Evolutionary conservation across 1,140 invertebrate species (phyloP).

Genomic region (Macrostomum lignano): DNA sequence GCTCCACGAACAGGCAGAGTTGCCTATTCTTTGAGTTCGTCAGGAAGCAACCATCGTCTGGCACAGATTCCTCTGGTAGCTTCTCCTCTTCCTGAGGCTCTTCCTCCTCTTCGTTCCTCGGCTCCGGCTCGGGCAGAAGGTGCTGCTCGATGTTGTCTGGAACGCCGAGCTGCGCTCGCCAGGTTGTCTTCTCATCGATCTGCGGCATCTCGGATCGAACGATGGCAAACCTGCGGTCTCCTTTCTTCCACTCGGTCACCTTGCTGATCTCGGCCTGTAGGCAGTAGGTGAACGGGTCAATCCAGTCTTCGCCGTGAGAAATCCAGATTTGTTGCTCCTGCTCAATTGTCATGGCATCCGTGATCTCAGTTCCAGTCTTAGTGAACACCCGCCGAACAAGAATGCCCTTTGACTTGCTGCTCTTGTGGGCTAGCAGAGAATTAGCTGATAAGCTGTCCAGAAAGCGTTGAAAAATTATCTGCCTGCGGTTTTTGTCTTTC

Average conservation of each 20-base stretch:
- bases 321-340: neutral
- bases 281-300: neutral
- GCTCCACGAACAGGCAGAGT: no score
- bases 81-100: no score
- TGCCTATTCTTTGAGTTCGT: no score
- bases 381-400: neutral
- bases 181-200: neutral
- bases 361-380: neutral
- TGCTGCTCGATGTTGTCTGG: no score
- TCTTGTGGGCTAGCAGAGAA: neutral
- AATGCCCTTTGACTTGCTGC: neutral
- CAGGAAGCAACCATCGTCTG: no score
- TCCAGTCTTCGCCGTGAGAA: slow-evolving; percentile 1
- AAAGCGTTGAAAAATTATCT: no score
- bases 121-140: no score
- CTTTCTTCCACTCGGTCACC: neutral
- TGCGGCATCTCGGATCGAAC: neutral
- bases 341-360: neutral
- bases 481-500: no score
- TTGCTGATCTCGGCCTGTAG: neutral
- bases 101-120: no score
- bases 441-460: neutral
- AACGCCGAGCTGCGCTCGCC: no score
- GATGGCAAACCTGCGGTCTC: neutral
- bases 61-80: no score